These are phyloP conservation scores for Mastacembelus armatus DNA, from an alignment of 2,797 vertebrate genomes.

Conservation along the genomic window DNA sequence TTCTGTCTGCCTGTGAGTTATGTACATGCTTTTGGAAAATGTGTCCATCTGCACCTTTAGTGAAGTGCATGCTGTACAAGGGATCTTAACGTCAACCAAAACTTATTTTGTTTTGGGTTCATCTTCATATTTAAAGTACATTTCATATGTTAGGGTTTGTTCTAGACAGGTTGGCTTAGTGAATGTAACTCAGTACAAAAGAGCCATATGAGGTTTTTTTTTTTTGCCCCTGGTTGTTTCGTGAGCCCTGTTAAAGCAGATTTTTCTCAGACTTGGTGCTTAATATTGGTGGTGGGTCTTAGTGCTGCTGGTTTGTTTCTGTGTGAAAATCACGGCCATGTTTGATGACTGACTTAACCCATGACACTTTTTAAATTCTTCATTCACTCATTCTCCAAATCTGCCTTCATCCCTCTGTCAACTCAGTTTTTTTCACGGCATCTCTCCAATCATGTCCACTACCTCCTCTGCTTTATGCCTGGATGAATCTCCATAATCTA, in stretches of 20 bases:
- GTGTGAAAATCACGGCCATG: slow-evolving; percentile 35
- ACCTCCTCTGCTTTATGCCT: slow-evolving; percentile 23
- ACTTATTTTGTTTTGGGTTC: background rate
- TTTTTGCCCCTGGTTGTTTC: background rate
- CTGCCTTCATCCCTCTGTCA: slow-evolving; percentile 13
- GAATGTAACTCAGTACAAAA: background rate
- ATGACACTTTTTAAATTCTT: slow-evolving; percentile 18
- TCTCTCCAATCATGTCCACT: slow-evolving; percentile 57
- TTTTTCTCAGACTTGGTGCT: slow-evolving; percentile 43
- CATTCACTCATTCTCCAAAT: slow-evolving; percentile 25
- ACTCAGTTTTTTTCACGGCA: slow-evolving; percentile 22
- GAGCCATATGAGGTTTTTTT: too few relatives aligned
- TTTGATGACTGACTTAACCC: slow-evolving; percentile 62
- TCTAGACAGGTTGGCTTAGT: background rate
- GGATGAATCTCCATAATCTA: slow-evolving; percentile 41
- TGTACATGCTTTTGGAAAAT: background rate
- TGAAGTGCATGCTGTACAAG: slow-evolving; percentile 14
- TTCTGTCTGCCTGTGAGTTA: background rate
- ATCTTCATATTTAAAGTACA: background rate
- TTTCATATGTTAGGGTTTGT: background rate
- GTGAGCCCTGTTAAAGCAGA: slow-evolving; percentile 5
- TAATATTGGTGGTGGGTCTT: slow-evolving; percentile 69
- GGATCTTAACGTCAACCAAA: slow-evolving; percentile 4
- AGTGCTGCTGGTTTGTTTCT: slow-evolving; percentile 38
- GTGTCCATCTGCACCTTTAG: slow-evolving; percentile 13